These are phyloP conservation scores for Misgurnus mizolepis DNA, from an alignment of 2,113 vertebrate genomes.

Conservation along the genomic window DNA sequence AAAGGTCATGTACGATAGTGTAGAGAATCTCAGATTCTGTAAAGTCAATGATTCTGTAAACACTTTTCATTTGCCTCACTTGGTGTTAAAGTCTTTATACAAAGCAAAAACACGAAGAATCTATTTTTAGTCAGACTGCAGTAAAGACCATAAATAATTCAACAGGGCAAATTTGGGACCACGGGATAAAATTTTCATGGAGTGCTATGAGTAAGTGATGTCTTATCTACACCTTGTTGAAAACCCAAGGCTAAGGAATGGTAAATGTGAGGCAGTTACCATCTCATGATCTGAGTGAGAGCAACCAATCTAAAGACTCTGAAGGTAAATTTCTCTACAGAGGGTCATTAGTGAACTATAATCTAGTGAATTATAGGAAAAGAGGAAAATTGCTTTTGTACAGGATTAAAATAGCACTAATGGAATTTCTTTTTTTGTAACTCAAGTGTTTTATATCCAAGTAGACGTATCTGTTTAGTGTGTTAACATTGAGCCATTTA, in stretches of 20 bases:
- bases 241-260: constrained; percentile 2
- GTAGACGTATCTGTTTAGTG: background rate
- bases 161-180: constrained; percentile 2
- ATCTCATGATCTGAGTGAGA: background rate
- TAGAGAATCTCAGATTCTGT: background rate
- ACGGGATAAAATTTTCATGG: constrained; percentile 10
- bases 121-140: constrained; percentile 22
- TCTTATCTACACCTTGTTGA: constrained; percentile 8
- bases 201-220: constrained; percentile 18
- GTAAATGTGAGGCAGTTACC: constrained; percentile 9
- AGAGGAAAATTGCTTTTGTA: background rate
- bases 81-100: background rate
- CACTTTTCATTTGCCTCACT: background rate
- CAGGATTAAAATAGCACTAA: background rate
- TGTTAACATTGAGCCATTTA: background rate
- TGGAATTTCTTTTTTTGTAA: background rate
- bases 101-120: constrained; percentile 1
- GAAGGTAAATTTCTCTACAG: background rate
- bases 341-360: background rate
- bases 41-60: background rate
- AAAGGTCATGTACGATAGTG: background rate
- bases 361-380: background rate
- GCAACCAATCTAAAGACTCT: background rate
- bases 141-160: constrained; percentile 3
- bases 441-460: background rate